phyloP scores from a whole-genome alignment of 1,140 invertebrate genomes.

The Galendromus occidentalis region DNA sequence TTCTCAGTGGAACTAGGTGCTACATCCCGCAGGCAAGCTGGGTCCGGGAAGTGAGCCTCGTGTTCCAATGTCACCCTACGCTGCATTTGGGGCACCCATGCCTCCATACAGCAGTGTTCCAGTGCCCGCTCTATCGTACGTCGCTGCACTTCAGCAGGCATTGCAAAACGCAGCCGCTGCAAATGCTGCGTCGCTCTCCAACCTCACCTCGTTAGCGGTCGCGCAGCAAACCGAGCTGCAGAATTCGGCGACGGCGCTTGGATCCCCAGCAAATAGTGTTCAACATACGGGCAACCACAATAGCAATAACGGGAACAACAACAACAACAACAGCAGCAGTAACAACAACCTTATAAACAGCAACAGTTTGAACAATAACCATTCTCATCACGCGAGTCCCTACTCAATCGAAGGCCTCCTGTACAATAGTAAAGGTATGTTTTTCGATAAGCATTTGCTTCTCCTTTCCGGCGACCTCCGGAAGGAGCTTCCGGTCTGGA shows the following conservation, averaged over 20 bases:
- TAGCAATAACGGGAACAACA: too few species aligned
- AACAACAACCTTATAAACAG: too few species aligned
- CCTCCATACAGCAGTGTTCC: conserved; percentile 1
- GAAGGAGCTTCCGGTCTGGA: too few species aligned
- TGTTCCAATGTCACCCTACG: conserved; percentile 7
- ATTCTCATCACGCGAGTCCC: not conserved
- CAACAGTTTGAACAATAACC: too few species aligned
- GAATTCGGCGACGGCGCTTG: not conserved
- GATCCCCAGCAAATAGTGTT: not conserved
- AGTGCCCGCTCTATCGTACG: not conserved
- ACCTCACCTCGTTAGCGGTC: not conserved
- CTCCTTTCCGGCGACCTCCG: not conserved
- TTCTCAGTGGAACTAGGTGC: too few species aligned
- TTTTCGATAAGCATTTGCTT: not conserved
- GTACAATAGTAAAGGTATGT: conserved; percentile 6
- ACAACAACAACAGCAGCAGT: too few species aligned
- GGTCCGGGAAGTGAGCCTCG: conserved; percentile 10
- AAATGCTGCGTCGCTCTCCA: not conserved
- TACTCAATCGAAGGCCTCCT: conserved; percentile 6
- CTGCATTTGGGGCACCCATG: not conserved
- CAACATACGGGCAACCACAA: not conserved
- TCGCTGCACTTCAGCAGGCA: not conserved
- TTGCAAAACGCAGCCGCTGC: not conserved
- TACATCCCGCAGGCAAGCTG: not conserved
- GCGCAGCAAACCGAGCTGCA: not conserved